phyloP scores from a whole-genome alignment of 2,797 vertebrate genomes.

The Brotula barbata region DNA sequence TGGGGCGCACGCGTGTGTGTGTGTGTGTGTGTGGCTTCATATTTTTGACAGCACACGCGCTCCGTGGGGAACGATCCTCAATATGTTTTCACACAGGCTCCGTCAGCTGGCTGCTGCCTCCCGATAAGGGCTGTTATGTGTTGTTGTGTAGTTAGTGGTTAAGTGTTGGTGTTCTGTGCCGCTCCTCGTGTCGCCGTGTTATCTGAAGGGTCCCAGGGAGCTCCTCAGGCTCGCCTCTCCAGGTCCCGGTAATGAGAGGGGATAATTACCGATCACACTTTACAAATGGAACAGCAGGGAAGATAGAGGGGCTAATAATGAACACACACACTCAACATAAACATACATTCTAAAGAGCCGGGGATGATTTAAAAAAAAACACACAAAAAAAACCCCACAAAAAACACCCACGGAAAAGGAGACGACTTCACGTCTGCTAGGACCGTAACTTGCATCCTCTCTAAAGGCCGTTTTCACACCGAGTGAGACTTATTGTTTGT shows the following conservation, averaged over 20 bases:
- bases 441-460: background rate
- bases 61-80: conserved; percentile 49
- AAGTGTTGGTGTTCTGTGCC: conserved; percentile 64
- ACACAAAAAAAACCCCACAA: no score
- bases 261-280: conserved; percentile 75
- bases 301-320: conserved; percentile 44
- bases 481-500: no score
- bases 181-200: conserved; percentile 65
- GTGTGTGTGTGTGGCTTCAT: conserved; percentile 16
- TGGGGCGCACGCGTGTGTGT: conserved; percentile 4
- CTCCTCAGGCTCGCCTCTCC: conserved; percentile 63
- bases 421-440: background rate
- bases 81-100: conserved; percentile 53
- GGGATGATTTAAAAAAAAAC: conserved; percentile 21
- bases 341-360: background rate
- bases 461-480: no score
- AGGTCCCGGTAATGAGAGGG: conserved; percentile 68
- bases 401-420: no score
- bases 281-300: conserved; percentile 64
- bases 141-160: conserved; percentile 67
- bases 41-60: conserved; percentile 43
- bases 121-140: conserved; percentile 70
- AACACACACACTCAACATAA: conserved; percentile 20
- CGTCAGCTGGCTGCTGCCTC: conserved; percentile 66
- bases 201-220: conserved; percentile 72